These are phyloP conservation scores for Pogonocherus hispidulus DNA, from an alignment of 2,888 invertebrate genomes.

Conservation along the genomic window DNA sequence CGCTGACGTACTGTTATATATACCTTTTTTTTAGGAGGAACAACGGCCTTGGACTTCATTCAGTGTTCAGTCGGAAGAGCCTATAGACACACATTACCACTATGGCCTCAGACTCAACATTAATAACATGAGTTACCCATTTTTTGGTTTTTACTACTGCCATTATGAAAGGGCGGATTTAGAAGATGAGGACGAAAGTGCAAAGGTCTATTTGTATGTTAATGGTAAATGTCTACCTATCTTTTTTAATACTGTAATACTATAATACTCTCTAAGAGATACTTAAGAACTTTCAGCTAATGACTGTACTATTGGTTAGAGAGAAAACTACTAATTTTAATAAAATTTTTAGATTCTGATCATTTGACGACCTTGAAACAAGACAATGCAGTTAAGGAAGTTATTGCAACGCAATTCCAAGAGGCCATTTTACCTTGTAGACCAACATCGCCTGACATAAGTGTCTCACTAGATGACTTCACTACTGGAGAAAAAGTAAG, in stretches of 20 bases:
- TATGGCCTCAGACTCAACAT: slow-evolving; percentile 69
- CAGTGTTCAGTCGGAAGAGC: slow-evolving; percentile 52
- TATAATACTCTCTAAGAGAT: too few species aligned
- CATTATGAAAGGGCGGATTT: slow-evolving; percentile 63
- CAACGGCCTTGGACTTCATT: slow-evolving; percentile 40
- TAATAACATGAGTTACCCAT: slow-evolving; percentile 60
- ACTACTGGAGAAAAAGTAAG: neutral
- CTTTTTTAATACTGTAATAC: too few species aligned
- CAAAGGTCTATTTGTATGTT: slow-evolving; percentile 72
- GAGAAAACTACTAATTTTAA: too few species aligned
- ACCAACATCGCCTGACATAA: slow-evolving; percentile 74
- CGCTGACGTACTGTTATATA: too few species aligned
- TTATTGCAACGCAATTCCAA: slow-evolving; percentile 64
- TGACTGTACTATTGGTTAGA: too few species aligned
- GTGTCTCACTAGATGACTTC: slow-evolving; percentile 66
- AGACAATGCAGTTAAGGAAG: slow-evolving; percentile 47
- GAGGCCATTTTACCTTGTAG: slow-evolving; percentile 74
- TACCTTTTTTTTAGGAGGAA: slow-evolving; percentile 42
- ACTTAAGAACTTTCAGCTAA: too few species aligned
- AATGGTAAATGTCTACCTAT: slow-evolving; percentile 66
- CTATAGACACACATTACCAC: slow-evolving; percentile 45
- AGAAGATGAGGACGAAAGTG: slow-evolving; percentile 62
- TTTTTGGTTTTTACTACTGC: slow-evolving; percentile 67
- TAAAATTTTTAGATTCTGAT: slow-evolving; percentile 66
- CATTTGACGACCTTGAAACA: slow-evolving; percentile 67